phyloP scores from a whole-genome alignment of 2,113 vertebrate species.

The Proteles cristata region DNA sequence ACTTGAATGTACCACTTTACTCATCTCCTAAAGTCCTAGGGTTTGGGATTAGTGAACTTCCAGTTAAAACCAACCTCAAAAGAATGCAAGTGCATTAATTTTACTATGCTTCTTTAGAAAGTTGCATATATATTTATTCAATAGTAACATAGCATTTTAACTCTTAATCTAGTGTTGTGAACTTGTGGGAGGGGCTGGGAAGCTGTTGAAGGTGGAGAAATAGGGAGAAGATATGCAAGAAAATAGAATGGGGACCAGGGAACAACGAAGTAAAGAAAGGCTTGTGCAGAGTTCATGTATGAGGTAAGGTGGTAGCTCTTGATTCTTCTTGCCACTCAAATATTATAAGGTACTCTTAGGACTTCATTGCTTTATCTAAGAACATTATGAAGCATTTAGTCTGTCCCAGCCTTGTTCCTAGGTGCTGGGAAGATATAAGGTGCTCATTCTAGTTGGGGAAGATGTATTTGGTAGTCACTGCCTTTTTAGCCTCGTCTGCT shows the following conservation, averaged over 20 bases:
- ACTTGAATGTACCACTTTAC: not conserved
- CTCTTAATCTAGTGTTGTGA: not conserved
- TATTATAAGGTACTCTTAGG: too few species aligned
- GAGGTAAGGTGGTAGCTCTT: not conserved
- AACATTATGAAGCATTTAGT: not conserved
- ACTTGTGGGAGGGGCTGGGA: not conserved
- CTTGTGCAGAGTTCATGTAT: not conserved
- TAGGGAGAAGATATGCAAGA: not conserved
- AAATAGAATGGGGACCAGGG: not conserved
- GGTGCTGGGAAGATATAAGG: not conserved
- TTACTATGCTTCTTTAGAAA: not conserved
- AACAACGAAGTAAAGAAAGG: not conserved
- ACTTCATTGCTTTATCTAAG: not conserved
- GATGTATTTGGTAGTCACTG: not conserved
- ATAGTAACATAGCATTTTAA: constrained; percentile 16
- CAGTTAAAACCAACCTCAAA: not conserved
- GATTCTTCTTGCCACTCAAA: not conserved
- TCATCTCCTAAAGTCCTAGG: fast-evolving
- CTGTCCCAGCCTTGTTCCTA: not conserved
- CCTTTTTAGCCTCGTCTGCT: not conserved
- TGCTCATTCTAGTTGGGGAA: not conserved
- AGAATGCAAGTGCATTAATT: not conserved
- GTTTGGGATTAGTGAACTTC: not conserved
- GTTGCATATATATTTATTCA: not conserved
- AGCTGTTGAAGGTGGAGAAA: not conserved